Evolutionary conservation across 2,888 invertebrate genomes (phyloP).

Genomic region (Lingula anatina): DNA sequence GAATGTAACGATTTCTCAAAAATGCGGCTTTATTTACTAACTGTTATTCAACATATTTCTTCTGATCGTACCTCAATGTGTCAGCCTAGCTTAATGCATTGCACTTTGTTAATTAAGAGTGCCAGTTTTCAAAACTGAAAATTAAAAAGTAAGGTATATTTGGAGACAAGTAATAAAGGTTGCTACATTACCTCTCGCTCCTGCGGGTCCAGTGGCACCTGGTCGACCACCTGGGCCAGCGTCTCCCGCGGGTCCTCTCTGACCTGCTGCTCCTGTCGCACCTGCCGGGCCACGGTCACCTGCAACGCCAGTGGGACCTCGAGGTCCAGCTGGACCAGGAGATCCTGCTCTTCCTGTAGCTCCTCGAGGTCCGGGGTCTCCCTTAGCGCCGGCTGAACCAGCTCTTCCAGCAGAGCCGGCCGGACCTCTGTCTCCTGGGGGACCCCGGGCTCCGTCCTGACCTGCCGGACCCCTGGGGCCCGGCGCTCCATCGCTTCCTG

Average conservation of each 20-base stretch:
- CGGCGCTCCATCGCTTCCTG: constrained; percentile 22
- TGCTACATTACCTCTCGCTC: constrained; percentile 7
- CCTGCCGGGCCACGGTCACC: constrained; percentile 24
- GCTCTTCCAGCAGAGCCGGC: constrained; percentile 12
- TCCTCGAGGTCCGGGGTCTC: constrained; percentile 29
- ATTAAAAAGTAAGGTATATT: no score
- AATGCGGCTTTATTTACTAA: no score
- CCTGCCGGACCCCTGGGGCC: constrained; percentile 37
- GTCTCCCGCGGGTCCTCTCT: no score
- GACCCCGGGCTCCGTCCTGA: constrained; percentile 27
- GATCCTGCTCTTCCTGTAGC: constrained; percentile 25
- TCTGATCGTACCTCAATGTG: no score
- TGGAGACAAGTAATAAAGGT: no score
- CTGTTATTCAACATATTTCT: no score
- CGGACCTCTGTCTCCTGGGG: constrained; percentile 29
- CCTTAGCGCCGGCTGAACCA: constrained; percentile 22
- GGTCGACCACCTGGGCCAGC: constrained; percentile 6
- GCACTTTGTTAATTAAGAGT: no score
- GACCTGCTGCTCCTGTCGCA: constrained; percentile 27
- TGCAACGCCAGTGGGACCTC: constrained; percentile 20
- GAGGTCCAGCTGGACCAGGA: constrained; percentile 31
- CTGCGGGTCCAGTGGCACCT: constrained; percentile 12
- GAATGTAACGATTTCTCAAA: no score
- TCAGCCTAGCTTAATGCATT: no score
- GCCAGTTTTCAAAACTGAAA: no score